Percentiles rank a stretch among this genome's conserved stretches.
Conservation (phyloP, 2,888 invertebrate genomes). For the Apotomis capreana region DNA sequence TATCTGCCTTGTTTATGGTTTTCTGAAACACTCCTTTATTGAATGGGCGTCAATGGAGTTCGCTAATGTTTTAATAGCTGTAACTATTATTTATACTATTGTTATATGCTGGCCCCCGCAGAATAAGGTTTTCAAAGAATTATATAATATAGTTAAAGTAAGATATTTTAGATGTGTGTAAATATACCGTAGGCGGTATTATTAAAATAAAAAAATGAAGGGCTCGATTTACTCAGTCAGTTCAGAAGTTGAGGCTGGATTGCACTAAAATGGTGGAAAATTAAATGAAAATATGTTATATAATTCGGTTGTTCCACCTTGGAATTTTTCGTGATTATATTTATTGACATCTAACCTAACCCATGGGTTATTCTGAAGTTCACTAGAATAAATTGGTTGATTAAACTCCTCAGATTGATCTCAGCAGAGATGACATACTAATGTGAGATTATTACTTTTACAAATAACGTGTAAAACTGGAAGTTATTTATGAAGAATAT, state of each 20-base stretch:
- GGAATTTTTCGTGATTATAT: no score
- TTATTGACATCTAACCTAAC: no score
- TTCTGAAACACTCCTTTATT: constrained; percentile 47
- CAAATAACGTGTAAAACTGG: neutral
- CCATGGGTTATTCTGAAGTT: neutral
- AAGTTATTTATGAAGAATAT: neutral
- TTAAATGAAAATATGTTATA: no score
- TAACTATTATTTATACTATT: constrained; percentile 46
- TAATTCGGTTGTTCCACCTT: no score
- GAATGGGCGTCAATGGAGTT: constrained; percentile 49
- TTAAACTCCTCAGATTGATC: constrained; percentile 17
- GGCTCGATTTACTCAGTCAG: no score
- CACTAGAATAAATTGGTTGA: no score
- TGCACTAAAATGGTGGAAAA: no score
- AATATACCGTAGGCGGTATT: no score
- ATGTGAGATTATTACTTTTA: neutral
- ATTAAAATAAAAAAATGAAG: no score
- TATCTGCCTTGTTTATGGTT: constrained; percentile 49
- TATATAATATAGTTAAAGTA: constrained; percentile 38
- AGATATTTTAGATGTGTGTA: constrained; percentile 35
- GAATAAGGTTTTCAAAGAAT: constrained; percentile 37
- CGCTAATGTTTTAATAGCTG: constrained; percentile 46
- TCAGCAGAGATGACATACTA: constrained; percentile 13
- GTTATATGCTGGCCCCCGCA: constrained; percentile 45
- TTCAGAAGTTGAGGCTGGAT: no score